A percentile compares a stretch with the other conserved stretches of the same genome.
Evolutionary conservation across 2,113 vertebrate species (phyloP).

Genomic region (Miniopterus natalensis): DNA sequence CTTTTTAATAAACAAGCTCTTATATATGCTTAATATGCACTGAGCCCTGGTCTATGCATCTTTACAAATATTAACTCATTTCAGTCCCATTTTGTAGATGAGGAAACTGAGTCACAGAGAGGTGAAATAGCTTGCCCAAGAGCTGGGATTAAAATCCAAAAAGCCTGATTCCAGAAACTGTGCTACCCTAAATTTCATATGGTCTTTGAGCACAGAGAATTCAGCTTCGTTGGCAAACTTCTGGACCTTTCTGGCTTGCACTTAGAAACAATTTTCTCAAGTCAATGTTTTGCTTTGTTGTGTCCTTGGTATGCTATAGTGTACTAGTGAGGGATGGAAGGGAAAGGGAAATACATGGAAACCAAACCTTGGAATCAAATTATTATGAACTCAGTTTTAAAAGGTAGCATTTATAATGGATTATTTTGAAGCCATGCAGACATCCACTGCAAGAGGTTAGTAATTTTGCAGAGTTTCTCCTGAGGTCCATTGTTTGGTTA

Average conservation of each 20-base stretch:
- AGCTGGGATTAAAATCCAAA: neutral
- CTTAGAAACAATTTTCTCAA: neutral
- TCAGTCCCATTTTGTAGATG: neutral
- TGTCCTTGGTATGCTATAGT: neutral
- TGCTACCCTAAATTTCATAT: neutral
- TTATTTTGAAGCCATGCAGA: neutral
- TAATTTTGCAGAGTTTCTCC: slow-evolving; percentile 2
- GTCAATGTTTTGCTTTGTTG: neutral
- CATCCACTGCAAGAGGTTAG: neutral
- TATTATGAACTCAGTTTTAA: neutral
- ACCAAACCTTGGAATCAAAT: neutral
- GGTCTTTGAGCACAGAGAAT: neutral
- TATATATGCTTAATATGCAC: neutral
- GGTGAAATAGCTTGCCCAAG: neutral
- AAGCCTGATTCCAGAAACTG: neutral
- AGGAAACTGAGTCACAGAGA: neutral
- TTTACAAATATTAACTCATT: slow-evolving; percentile 37
- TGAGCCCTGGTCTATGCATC: neutral
- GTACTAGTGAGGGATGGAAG: neutral
- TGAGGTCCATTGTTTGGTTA: neutral
- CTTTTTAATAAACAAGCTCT: neutral
- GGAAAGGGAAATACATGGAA: neutral
- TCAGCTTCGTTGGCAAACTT: neutral
- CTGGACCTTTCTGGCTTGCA: neutral
- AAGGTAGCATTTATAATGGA: neutral